Percentiles rank a stretch among this genome's conserved stretches.
These are phyloP conservation scores for Muricea muricata DNA, from an alignment of 92 coral and sea anemone species.

Conservation along the genomic window DNA sequence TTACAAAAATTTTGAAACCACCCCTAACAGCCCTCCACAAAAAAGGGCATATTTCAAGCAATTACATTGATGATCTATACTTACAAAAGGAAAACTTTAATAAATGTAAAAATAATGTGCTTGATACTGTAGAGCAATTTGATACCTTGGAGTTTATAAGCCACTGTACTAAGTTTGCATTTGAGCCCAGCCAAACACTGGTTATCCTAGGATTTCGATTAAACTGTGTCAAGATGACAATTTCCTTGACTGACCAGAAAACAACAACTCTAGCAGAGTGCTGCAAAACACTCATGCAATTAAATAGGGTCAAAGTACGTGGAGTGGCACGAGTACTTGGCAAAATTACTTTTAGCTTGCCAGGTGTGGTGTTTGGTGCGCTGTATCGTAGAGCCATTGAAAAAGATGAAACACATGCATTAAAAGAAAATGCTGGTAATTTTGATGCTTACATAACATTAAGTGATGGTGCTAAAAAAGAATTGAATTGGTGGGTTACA, in stretches of 20 bases:
- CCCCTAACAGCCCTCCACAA: conserved; percentile 1
- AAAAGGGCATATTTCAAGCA: conserved; percentile 30
- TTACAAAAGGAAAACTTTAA: conserved; percentile 39
- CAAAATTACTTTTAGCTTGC: conserved; percentile 12
- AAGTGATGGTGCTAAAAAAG: conserved; percentile 6
- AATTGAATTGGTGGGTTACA: conserved; percentile 13
- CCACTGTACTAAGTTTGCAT: conserved; percentile 57
- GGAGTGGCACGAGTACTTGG: conserved; percentile 25
- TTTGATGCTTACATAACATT: conserved; percentile 22
- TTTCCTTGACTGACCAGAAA: conserved; percentile 50
- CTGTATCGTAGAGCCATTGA: conserved; percentile 44
- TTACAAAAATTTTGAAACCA: neutral
- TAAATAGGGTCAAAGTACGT: conserved; percentile 37
- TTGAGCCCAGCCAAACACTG: conserved; percentile 46
- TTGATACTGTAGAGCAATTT: conserved; percentile 11
- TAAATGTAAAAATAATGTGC: conserved; percentile 3
- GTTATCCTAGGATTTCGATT: conserved; percentile 56
- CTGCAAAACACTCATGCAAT: conserved; percentile 29
- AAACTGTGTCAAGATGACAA: conserved; percentile 59
- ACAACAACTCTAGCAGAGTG: neutral
- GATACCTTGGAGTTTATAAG: conserved; percentile 48
- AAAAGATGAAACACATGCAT: conserved; percentile 29
- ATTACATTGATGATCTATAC: conserved; percentile 63
- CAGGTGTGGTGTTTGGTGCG: conserved; percentile 54
- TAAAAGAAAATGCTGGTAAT: conserved; percentile 25